phyloP scores from a whole-genome alignment of 2,888 invertebrate species.

The Lobophora halterata region DNA sequence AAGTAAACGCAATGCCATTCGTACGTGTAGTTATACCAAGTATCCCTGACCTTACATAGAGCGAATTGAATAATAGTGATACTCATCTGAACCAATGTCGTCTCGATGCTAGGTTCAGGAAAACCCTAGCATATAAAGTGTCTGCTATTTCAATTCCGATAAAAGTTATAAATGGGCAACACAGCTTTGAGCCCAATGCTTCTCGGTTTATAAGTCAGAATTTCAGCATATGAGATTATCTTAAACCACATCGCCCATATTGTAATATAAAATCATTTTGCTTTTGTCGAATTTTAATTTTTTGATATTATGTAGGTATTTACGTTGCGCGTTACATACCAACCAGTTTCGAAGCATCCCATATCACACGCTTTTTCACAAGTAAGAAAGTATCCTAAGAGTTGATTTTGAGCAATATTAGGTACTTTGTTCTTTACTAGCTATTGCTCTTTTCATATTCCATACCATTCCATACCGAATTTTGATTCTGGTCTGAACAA shows the following conservation, averaged over 20 bases:
- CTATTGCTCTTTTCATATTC: too few relatives aligned
- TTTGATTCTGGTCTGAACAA: too few relatives aligned
- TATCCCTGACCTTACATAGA: conserved; percentile 12
- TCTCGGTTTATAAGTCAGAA: conserved; percentile 6
- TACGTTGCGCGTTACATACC: too few relatives aligned
- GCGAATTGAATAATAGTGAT: conserved; percentile 6
- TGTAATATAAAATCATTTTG: conserved; percentile 1
- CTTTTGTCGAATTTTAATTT: background rate
- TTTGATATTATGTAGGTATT: too few relatives aligned
- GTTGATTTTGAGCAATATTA: too few relatives aligned
- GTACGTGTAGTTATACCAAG: background rate
- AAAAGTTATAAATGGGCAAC: conserved; percentile 12
- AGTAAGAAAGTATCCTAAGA: too few relatives aligned
- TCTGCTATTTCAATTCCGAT: background rate
- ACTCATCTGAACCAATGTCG: background rate
- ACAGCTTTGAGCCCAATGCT: conserved; percentile 3
- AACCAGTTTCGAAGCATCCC: too few relatives aligned
- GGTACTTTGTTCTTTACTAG: too few relatives aligned
- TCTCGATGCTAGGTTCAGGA: conserved; percentile 2
- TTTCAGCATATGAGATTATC: too few relatives aligned
- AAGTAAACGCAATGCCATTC: background rate
- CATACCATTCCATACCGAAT: too few relatives aligned
- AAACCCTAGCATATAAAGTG: background rate
- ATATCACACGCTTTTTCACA: too few relatives aligned
- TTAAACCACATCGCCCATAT: too few relatives aligned